Evolutionary conservation across 23 tunicate genomes (phyloP).

Genomic region (Ciona savignyi): DNA sequence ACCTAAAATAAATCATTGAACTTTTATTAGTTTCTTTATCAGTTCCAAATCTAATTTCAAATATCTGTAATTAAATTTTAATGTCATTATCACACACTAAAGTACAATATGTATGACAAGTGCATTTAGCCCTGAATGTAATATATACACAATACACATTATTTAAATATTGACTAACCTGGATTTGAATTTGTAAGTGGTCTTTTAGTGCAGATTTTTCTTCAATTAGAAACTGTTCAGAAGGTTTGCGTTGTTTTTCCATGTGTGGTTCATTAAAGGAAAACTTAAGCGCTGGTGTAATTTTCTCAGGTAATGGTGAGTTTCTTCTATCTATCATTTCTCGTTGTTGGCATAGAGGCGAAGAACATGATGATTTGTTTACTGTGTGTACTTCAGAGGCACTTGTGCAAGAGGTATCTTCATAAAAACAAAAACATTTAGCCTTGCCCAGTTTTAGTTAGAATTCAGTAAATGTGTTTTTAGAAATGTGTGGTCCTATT

Average conservation of each 20-base stretch:
- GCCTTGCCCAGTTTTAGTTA: no score
- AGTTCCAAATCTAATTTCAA: not conserved
- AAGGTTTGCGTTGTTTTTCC: not conserved
- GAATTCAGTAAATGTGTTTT: no score
- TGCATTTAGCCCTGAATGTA: not conserved
- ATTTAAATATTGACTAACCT: slow-evolving; percentile 18
- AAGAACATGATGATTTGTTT: not conserved
- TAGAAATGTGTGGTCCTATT: no score
- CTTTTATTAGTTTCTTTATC: not conserved
- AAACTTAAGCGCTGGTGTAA: not conserved
- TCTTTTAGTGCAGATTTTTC: slow-evolving; percentile 73
- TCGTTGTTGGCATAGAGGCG: not conserved
- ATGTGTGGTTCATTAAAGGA: not conserved
- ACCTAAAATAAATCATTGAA: slow-evolving; percentile 26
- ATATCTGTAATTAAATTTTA: not conserved
- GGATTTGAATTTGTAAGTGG: slow-evolving; percentile 73
- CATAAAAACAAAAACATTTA: no score
- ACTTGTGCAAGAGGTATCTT: no score
- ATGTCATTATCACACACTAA: not conserved
- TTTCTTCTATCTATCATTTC: not conserved
- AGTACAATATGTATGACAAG: not conserved
- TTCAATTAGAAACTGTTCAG: slow-evolving; percentile 44
- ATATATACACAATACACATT: not conserved
- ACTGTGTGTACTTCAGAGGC: not conserved
- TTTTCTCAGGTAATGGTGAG: not conserved